Conservation (phyloP, 1,140 invertebrate species). For the Popillia japonica region DNA sequence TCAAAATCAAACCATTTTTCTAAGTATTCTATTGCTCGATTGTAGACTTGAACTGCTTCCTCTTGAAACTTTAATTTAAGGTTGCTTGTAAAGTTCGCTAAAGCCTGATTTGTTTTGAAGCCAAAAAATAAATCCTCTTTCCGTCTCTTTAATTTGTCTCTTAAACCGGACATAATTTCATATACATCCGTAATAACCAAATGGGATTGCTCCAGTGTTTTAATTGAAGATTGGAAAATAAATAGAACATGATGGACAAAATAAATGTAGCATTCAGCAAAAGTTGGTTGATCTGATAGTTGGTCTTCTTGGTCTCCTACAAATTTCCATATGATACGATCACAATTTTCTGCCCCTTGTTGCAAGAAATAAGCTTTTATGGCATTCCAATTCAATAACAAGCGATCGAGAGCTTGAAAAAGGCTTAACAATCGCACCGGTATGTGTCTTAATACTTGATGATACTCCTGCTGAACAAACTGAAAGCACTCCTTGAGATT, state of each 20-base stretch:
- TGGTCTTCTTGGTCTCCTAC: slow-evolving; percentile 30
- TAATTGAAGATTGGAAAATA: slow-evolving; percentile 35
- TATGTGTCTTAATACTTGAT: slow-evolving; percentile 33
- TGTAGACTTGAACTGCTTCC: slow-evolving; percentile 23
- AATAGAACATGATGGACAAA: slow-evolving; percentile 30
- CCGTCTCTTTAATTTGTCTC: slow-evolving; percentile 21
- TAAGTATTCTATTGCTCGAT: slow-evolving; percentile 33
- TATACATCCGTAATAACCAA: slow-evolving; percentile 34
- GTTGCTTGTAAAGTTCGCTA: slow-evolving; percentile 19
- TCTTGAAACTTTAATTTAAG: slow-evolving; percentile 28
- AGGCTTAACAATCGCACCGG: slow-evolving; percentile 29
- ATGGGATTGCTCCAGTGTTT: slow-evolving; percentile 31
- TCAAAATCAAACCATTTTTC: slow-evolving; percentile 37
- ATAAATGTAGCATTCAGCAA: slow-evolving; percentile 38
- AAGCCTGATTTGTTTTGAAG: slow-evolving; percentile 24
- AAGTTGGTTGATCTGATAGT: slow-evolving; percentile 35
- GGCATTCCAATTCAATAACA: slow-evolving; percentile 29
- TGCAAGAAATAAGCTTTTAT: slow-evolving; percentile 34
- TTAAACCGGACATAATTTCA: slow-evolving; percentile 38
- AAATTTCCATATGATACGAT: slow-evolving; percentile 29
- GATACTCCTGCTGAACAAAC: slow-evolving; percentile 25
- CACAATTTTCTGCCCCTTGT: slow-evolving; percentile 29
- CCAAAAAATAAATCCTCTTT: slow-evolving; percentile 29
- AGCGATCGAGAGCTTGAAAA: slow-evolving; percentile 21
- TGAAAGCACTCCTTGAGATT: slow-evolving; percentile 22